Evolutionary conservation across 2,113 vertebrate genomes (phyloP).

Genomic region (Forbesichthys agassizii): DNA sequence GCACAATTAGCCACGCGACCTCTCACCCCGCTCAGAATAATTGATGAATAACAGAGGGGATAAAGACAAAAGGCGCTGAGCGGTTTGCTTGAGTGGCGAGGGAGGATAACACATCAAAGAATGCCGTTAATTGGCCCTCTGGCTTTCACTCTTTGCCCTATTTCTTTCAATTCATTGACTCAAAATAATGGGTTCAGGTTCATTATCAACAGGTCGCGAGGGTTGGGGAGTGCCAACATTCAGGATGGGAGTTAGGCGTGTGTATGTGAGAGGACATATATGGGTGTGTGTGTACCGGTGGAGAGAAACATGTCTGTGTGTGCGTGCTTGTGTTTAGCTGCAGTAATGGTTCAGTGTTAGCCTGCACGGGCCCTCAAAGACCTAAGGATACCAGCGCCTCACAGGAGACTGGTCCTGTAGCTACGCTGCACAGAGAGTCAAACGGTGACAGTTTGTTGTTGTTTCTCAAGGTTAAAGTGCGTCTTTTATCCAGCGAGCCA

Average conservation of each 20-base stretch:
- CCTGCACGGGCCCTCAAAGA: constrained; percentile 35
- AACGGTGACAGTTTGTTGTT: constrained; percentile 12
- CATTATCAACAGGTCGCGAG: constrained; percentile 99
- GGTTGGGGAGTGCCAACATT: constrained; percentile 88
- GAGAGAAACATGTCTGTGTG: constrained; percentile 6
- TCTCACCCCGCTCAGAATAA: constrained; percentile 96
- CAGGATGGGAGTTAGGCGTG: constrained; percentile 75
- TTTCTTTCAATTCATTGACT: constrained; percentile 99
- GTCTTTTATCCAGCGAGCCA: constrained; percentile 2
- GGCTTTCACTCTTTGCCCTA: constrained; percentile 99
- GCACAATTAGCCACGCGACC: constrained; percentile 97
- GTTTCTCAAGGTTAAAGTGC: neutral
- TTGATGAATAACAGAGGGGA: constrained; percentile 99
- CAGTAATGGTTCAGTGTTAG: constrained; percentile 17
- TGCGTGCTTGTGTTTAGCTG: constrained; percentile 7
- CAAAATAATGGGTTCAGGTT: constrained; percentile 99
- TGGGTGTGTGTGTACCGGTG: neutral
- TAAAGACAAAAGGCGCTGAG: constrained; percentile 97
- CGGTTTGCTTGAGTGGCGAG: constrained; percentile 89
- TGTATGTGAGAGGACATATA: neutral
- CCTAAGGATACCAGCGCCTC: constrained; percentile 55
- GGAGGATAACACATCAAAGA: constrained; percentile 98
- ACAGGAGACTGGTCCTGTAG: constrained; percentile 10
- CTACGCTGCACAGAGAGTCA: constrained; percentile 36
- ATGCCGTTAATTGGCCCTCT: constrained; percentile 98